Evolutionary conservation across 2,888 invertebrate species (phyloP).

Genomic region (Agrilus biguttatus): DNA sequence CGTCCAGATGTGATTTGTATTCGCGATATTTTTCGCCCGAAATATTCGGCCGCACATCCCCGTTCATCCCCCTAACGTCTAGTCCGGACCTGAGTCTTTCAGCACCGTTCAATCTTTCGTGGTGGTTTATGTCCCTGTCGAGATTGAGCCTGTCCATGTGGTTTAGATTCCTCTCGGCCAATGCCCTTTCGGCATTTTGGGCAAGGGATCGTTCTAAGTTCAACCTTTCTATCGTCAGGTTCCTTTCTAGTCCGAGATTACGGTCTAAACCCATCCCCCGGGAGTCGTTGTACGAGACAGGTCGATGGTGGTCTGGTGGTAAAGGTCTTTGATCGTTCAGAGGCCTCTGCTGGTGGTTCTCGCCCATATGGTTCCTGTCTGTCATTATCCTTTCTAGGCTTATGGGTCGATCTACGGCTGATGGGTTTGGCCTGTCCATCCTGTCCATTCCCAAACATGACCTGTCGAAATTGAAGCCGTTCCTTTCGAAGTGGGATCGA

Average conservation of each 20-base stretch:
- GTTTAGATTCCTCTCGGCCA: slow-evolving; percentile 25
- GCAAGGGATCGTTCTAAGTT: slow-evolving; percentile 23
- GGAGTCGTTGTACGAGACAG: slow-evolving; percentile 12
- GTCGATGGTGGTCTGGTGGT: slow-evolving; percentile 13
- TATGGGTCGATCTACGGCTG: slow-evolving; percentile 10
- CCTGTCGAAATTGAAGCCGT: slow-evolving; percentile 10
- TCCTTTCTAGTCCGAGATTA: slow-evolving; percentile 13
- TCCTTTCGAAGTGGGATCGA: slow-evolving; percentile 1
- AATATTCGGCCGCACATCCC: slow-evolving; percentile 14
- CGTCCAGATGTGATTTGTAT: slow-evolving; percentile 31
- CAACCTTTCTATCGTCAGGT: slow-evolving; percentile 22
- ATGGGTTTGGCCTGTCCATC: slow-evolving; percentile 17
- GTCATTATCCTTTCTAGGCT: slow-evolving; percentile 24
- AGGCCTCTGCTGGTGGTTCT: slow-evolving; percentile 23
- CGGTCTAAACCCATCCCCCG: slow-evolving; percentile 17
- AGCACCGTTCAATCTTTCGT: slow-evolving; percentile 1
- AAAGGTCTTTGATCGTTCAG: slow-evolving; percentile 16
- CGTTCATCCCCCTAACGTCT: slow-evolving; percentile 9
- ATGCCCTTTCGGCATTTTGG: slow-evolving; percentile 19
- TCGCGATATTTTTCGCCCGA: slow-evolving; percentile 30
- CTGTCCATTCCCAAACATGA: slow-evolving; percentile 11
- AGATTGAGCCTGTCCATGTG: slow-evolving; percentile 8
- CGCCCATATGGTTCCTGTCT: slow-evolving; percentile 20
- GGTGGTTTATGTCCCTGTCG: slow-evolving; percentile 6
- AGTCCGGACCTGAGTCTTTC: slow-evolving; percentile 11